Evolutionary conservation across 2,888 invertebrate species (phyloP).

Genomic region (Sarcophaga subvicina): DNA sequence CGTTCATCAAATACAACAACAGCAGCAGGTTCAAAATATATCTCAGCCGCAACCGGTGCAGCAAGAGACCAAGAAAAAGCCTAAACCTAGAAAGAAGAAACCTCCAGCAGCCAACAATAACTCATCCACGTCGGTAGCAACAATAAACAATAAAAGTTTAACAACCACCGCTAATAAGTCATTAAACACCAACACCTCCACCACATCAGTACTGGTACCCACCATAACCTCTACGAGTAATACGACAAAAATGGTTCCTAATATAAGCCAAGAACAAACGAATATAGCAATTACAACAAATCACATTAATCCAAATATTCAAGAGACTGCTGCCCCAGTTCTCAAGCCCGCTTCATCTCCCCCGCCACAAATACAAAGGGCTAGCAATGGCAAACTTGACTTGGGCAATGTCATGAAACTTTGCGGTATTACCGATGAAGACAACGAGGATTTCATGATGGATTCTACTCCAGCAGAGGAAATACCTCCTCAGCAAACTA

Average conservation of each 20-base stretch:
- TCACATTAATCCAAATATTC: slow-evolving; percentile 35
- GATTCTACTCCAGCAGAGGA: slow-evolving; percentile 70
- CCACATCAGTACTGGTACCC: slow-evolving; percentile 55
- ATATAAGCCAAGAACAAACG: slow-evolving; percentile 56
- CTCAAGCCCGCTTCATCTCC: slow-evolving; percentile 74
- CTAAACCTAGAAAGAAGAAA: slow-evolving; percentile 77
- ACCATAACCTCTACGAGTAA: slow-evolving; percentile 58
- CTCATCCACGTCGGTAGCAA: slow-evolving; percentile 50
- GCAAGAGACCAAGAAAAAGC: slow-evolving; percentile 75
- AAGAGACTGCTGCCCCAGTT: slow-evolving; percentile 2
- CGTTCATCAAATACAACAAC: slow-evolving; percentile 47
- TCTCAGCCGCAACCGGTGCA: slow-evolving; percentile 73
- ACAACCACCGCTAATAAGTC: slow-evolving; percentile 62
- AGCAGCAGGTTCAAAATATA: slow-evolving; percentile 72
- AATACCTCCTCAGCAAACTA: slow-evolving; percentile 56
- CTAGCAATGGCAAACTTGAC: slow-evolving; percentile 84
- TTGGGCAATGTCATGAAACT: slow-evolving; percentile 89
- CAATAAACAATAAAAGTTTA: slow-evolving; percentile 51
- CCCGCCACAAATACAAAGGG: slow-evolving; percentile 75
- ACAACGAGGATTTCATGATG: slow-evolving; percentile 83
- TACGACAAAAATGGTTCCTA: slow-evolving; percentile 67
- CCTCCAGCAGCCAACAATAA: slow-evolving; percentile 66
- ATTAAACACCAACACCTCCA: slow-evolving; percentile 54
- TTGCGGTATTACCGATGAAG: slow-evolving; percentile 87
- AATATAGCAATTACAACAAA: slow-evolving; percentile 40